Evolutionary conservation across 2,113 vertebrate species (phyloP).

Genomic region (Neogobius melanostomus): DNA sequence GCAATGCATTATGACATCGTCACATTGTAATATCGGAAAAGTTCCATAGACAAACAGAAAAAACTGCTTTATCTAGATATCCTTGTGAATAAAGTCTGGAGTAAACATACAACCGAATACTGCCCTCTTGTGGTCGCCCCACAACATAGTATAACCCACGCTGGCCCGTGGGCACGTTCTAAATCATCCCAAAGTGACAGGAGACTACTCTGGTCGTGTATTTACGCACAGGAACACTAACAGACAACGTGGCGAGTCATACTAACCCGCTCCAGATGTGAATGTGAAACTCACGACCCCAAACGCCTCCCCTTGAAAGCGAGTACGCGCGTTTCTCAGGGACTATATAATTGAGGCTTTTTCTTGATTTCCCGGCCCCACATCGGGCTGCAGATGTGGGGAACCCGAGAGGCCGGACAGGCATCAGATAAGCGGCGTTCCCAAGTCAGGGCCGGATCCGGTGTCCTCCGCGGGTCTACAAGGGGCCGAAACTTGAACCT

Average conservation of each 20-base stretch:
- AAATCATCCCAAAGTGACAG: conserved; percentile 39
- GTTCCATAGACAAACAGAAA: too few species aligned
- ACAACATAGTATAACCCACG: not conserved
- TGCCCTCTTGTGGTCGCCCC: conserved; percentile 44
- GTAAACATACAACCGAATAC: not conserved
- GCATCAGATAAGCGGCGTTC: conserved; percentile 76
- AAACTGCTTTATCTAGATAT: too few species aligned
- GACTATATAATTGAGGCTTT: conserved; percentile 31
- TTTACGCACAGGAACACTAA: conserved; percentile 26
- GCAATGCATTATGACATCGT: too few species aligned
- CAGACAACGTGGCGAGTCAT: conserved; percentile 35
- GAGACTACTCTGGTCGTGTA: conserved; percentile 17
- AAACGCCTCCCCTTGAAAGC: conserved; percentile 22
- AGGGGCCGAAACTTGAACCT: conserved; percentile 66
- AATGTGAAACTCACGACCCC: conserved; percentile 45
- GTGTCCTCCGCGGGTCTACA: conserved; percentile 66
- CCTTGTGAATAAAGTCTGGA: too few species aligned
- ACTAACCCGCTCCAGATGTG: conserved; percentile 63
- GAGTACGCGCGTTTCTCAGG: conserved; percentile 47
- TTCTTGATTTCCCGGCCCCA: conserved; percentile 48
- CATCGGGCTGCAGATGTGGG: conserved; percentile 73
- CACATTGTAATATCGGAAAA: too few species aligned
- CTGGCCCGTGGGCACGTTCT: conserved; percentile 6
- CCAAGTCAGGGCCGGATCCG: conserved; percentile 64
- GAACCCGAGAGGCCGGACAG: conserved; percentile 55